Conservation (phyloP, 2,113 vertebrate genomes). For the Pseudorasbora parva region DNA sequence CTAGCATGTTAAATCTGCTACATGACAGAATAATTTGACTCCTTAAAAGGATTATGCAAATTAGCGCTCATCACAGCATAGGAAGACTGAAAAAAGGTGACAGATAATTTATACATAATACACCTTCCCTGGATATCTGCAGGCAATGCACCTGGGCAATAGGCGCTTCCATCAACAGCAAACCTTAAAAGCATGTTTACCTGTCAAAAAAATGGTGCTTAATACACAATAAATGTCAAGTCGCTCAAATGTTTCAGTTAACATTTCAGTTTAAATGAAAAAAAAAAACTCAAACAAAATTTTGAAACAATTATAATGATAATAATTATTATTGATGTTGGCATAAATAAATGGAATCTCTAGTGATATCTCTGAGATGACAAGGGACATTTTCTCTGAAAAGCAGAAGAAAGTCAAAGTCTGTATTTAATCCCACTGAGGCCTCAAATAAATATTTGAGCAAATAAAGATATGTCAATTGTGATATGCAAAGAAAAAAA, state of each 20-base stretch:
- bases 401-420: not conserved
- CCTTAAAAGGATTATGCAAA: slow-evolving; percentile 97
- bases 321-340: too few relatives aligned
- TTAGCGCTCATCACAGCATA: slow-evolving; percentile 92
- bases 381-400: not conserved
- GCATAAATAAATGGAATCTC: not conserved
- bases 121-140: slow-evolving; percentile 90
- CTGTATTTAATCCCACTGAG: not conserved
- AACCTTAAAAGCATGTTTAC: slow-evolving; percentile 62
- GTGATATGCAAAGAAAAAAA: not conserved
- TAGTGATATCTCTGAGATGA: not conserved
- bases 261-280: not conserved
- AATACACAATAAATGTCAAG: not conserved
- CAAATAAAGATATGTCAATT: not conserved
- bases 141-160: slow-evolving; percentile 87
- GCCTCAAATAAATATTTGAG: not conserved
- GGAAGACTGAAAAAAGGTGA: slow-evolving; percentile 90
- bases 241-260: not conserved
- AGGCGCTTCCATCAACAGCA: slow-evolving; percentile 65
- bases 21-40: slow-evolving; percentile 97
- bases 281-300: too few relatives aligned
- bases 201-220: slow-evolving; percentile 43
- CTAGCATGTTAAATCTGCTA: slow-evolving; percentile 97
- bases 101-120: slow-evolving; percentile 96
- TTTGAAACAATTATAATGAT: too few relatives aligned